Conservation (phyloP, 2,113 vertebrate species). For the Crotalus viridis region DNA sequence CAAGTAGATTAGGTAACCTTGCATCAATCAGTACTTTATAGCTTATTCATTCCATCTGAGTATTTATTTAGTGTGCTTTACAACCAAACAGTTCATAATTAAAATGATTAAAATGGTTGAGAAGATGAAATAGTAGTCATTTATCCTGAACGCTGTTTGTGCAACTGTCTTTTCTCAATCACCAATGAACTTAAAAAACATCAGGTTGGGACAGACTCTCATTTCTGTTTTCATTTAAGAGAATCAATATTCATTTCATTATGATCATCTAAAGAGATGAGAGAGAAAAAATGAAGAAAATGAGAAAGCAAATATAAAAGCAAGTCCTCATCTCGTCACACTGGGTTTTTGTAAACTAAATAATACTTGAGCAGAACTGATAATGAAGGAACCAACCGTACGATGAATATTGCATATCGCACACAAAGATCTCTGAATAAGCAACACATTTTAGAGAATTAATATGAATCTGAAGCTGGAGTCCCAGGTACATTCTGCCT, state of each 20-base stretch:
- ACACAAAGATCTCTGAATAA: constrained; percentile 59
- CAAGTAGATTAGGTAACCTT: neutral
- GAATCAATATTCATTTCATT: constrained; percentile 61
- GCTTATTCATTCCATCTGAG: neutral
- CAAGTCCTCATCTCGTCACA: constrained; percentile 63
- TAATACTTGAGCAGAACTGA: constrained; percentile 63
- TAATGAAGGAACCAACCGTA: constrained; percentile 69
- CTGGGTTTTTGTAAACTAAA: constrained; percentile 68
- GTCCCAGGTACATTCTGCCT: constrained; percentile 56
- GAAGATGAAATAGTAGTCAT: neutral
- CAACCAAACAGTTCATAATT: neutral
- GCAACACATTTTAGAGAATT: constrained; percentile 66
- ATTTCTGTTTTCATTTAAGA: constrained; percentile 35
- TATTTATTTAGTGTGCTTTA: neutral
- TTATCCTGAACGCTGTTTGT: neutral
- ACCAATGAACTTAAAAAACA: neutral
- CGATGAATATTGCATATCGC: constrained; percentile 69
- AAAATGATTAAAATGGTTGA: neutral
- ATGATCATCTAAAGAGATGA: constrained; percentile 61
- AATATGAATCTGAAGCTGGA: constrained; percentile 62
- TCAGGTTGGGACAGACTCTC: neutral
- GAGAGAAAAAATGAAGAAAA: constrained; percentile 57
- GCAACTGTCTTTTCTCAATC: neutral
- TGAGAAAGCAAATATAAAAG: constrained; percentile 65
- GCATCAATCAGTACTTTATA: neutral